Conservation (phyloP, 1,140 invertebrate species). For the Nylanderia fulva region DNA sequence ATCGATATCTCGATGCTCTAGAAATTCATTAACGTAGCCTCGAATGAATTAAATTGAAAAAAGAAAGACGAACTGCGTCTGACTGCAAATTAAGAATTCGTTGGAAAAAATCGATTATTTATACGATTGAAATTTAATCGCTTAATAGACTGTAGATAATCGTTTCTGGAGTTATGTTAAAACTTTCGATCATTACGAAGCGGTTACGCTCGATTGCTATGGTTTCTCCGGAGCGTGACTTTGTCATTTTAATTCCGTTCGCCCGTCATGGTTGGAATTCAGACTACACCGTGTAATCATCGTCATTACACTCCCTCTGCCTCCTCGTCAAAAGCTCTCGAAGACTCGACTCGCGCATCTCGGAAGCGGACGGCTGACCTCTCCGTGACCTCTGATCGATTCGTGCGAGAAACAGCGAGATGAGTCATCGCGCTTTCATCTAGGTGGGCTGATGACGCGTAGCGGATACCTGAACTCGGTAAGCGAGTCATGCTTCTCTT, state of each 20-base stretch:
- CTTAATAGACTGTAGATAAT: neutral
- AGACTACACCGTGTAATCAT: slow-evolving; percentile 19
- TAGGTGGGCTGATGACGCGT: slow-evolving; percentile 72
- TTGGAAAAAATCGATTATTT: neutral
- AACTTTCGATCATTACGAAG: neutral
- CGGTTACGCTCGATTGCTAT: neutral
- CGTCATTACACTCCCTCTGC: slow-evolving; percentile 13
- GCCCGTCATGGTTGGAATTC: slow-evolving; percentile 14
- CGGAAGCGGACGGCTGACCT: slow-evolving; percentile 65
- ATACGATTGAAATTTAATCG: neutral
- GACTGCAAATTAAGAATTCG: neutral
- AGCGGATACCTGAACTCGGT: slow-evolving; percentile 74
- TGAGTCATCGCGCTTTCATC: slow-evolving; percentile 77
- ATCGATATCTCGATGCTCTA: neutral
- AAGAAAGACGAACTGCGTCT: neutral
- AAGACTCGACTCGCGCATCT: slow-evolving; percentile 8
- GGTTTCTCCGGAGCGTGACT: neutral
- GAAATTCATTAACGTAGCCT: neutral
- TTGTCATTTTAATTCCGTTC: slow-evolving; percentile 25
- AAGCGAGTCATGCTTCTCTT: slow-evolving; percentile 74
- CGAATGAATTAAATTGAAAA: neutral
- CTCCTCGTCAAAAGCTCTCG: slow-evolving; percentile 32
- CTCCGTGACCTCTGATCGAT: slow-evolving; percentile 60
- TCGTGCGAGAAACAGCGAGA: slow-evolving; percentile 35
- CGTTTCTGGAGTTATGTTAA: neutral